These are phyloP conservation scores for Helarctos malayanus DNA, from an alignment of 2,797 vertebrate species.

Conservation along the genomic window DNA sequence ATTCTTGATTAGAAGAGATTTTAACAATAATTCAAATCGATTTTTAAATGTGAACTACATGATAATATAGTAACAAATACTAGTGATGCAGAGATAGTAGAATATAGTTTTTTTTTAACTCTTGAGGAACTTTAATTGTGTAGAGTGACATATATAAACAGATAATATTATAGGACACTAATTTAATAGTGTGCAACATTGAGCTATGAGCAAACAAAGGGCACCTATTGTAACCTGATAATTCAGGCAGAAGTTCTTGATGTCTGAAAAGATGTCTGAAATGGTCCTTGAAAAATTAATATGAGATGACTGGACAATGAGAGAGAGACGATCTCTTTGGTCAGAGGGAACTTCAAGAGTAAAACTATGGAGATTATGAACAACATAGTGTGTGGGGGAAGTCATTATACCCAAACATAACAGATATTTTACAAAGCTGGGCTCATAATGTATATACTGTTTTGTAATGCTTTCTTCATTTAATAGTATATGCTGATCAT, in stretches of 20 bases:
- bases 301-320: not conserved
- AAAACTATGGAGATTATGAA: constrained; percentile 16
- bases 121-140: constrained; percentile 42
- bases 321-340: not conserved
- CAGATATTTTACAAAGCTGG: constrained; percentile 13
- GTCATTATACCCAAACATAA: not conserved
- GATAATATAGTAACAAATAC: not conserved
- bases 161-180: not conserved
- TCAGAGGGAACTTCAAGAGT: not conserved
- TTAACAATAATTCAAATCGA: constrained; percentile 57
- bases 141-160: not conserved
- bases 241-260: constrained; percentile 24
- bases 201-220: not conserved
- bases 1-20: constrained; percentile 52
- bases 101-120: not conserved
- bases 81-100: constrained; percentile 14
- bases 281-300: constrained; percentile 38
- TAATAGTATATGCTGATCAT: not conserved
- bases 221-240: not conserved
- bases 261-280: not conserved
- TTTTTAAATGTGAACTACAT: not conserved
- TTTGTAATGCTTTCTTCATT: constrained; percentile 38
- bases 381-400: not conserved
- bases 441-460: not conserved
- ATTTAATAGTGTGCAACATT: not conserved